Base-by-base conservation (phyloP, 1,140 invertebrate species). In the Drosophila tsacasi region DNA sequence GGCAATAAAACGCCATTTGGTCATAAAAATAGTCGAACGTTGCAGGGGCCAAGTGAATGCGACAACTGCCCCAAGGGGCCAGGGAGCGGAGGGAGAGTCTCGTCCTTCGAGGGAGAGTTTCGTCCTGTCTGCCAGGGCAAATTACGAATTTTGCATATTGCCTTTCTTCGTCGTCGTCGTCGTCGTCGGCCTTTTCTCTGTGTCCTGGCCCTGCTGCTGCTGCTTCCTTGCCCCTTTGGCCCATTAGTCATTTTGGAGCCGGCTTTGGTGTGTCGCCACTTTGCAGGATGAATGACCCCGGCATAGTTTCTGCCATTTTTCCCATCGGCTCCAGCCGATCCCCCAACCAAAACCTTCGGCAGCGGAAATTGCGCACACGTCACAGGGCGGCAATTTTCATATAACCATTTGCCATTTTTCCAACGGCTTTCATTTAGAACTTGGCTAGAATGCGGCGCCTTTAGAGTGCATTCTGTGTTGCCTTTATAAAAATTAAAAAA, bases 61-160 rank as follows among this genome's bases (percentile, higher is more conserved):
- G 71, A 74, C 74, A 78, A 83, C 75, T 80, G 81, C 54, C 71
- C 65, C 55, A 76, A 63, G 69, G 58, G 47, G 23, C n/a, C 10
- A 8, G 17, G 49, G 44, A 8, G 21, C 9, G 49, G 10, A 7
- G 10, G 2, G 1, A 52, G 49, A n/a, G 23, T 10, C 13, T 25
- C 23, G n/a, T 47, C 35, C 69, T 63, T 60, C 25, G n/a, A 40
- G 35, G 23, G 9, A 30, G 15, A 25, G 30, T 23, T 49, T 19
- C 25, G 77, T 68, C 72, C 74, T 77, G 73, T 87, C 84, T 87
- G 83, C 85, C 84, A 84, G 74, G 74, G 81, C 85, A 89, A 89
- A 89, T 89, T 89, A 87, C 81, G 69, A 89, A 84, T 89, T 89
- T 89, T 89, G 85, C 84, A 89, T 89, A 89, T 89, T 89, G 84